These are phyloP conservation scores for Rattus norvegicus DNA, from an alignment of 2,113 vertebrate genomes.

Conservation along the genomic window DNA sequence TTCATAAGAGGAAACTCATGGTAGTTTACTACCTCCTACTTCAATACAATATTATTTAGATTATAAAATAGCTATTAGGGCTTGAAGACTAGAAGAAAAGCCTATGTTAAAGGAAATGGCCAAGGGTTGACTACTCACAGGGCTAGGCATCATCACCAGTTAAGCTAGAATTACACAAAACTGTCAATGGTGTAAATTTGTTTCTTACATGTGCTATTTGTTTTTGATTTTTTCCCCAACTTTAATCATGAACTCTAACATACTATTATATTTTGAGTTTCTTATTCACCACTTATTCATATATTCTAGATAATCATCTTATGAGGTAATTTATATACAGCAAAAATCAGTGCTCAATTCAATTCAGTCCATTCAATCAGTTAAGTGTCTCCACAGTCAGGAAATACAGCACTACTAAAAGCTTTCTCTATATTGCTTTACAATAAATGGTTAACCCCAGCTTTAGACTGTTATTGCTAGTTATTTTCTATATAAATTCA, in stretches of 20 bases:
- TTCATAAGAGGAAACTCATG: neutral
- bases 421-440: neutral
- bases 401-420: neutral
- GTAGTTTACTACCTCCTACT: neutral
- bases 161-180: neutral
- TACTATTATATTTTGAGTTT: neutral
- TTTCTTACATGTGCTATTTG: neutral
- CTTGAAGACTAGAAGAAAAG: neutral
- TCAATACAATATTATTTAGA: neutral
- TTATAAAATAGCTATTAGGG: neutral
- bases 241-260: neutral
- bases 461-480: neutral
- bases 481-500: neutral
- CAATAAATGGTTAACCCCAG: too few relatives aligned
- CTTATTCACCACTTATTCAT: neutral
- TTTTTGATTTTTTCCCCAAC: neutral
- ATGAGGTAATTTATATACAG: neutral
- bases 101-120: neutral
- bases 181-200: neutral
- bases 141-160: neutral
- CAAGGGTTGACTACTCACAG: neutral
- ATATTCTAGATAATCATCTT: neutral
- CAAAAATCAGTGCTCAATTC: neutral
- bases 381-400: neutral
- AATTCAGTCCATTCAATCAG: neutral